Evolutionary conservation across 2,113 vertebrate genomes (phyloP), one percentile per base, ranked within the genome.

Genomic region (Carassius gibelio): DNA sequence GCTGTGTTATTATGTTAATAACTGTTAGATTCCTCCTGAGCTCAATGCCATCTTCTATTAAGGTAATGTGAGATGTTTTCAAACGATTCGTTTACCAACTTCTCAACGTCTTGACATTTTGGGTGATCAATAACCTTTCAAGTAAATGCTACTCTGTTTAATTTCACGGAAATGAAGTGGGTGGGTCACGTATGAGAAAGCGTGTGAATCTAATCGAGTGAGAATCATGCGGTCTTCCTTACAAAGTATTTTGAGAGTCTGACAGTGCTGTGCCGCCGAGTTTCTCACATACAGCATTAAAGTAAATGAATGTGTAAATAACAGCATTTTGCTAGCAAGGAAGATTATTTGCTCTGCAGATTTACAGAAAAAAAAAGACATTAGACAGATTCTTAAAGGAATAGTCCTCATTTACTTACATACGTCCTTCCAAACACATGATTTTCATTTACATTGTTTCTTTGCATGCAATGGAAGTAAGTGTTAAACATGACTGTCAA

Each of bases 41-140:
- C 26, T 68, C 30, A n/a, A 15, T 11, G 34, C 55, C 19, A 59
- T 45, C 36, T 80, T 64, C 34, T 23, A 21, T 64, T 80, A 69
- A 23, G 7, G 79, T 66, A 45, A 62, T 68, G 64, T 15, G 23
- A 71, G 45, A 71, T 30, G 10, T 38, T 55, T 82, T 36, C 6
- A 69, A 55, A 82, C 36, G 26, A 82, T 68, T 82, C 0, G 5
- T 82, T 81, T 71, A 55, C 64, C 57, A 81, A 81, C 78, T 48
- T 0, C 30, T 64, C 48, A 50, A 81, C 23, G 5, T 48, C 38
- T 81, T 48, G 61, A 66, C 64, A 71, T 71, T 71, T 68, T n/a
- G 36, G 80, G 10, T 0, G 42, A 82, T 82, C 80, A 23, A 82
- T 71, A 55, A 55, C 45, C 26, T 82, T 82, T 71, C 3, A 82